These are phyloP conservation scores for Conger conger DNA, from an alignment of 2,113 vertebrate species.

Conservation along the genomic window DNA sequence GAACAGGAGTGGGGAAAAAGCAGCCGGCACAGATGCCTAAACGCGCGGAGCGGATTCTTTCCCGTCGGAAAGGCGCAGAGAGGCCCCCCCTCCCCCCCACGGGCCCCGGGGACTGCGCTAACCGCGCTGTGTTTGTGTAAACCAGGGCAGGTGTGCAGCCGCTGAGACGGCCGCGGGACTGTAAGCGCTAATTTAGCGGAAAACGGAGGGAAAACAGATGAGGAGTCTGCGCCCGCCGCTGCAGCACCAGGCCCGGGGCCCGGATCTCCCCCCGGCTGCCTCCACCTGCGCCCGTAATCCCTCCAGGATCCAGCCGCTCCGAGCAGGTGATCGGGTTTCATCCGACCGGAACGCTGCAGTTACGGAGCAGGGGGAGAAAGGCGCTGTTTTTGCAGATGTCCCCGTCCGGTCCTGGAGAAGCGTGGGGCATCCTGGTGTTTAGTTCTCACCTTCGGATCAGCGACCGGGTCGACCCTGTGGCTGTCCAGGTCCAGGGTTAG, in stretches of 20 bases:
- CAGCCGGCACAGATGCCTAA: not conserved
- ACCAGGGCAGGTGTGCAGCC: conserved; percentile 63
- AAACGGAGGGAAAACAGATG: conserved; percentile 70
- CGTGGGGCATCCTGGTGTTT: no score
- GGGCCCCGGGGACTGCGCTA: conserved; percentile 55
- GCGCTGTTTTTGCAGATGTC: conserved; percentile 31
- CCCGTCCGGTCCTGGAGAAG: no score
- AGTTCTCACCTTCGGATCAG: not conserved
- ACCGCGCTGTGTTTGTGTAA: conserved; percentile 57
- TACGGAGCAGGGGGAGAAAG: conserved; percentile 57
- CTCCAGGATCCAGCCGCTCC: conserved; percentile 64
- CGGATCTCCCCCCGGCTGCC: conserved; percentile 57
- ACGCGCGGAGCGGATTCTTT: not conserved
- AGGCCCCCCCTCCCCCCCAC: conserved; percentile 52
- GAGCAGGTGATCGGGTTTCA: conserved; percentile 69
- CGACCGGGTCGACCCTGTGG: conserved; percentile 19
- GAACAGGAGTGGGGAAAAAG: not conserved
- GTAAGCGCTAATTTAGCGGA: conserved; percentile 73
- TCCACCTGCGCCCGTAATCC: conserved; percentile 66
- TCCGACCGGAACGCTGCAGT: conserved; percentile 52
- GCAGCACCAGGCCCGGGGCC: conserved; percentile 33
- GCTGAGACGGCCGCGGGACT: conserved; percentile 67
- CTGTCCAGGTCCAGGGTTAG: not conserved
- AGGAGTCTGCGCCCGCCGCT: conserved; percentile 56
- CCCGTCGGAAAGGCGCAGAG: conserved; percentile 40